These are phyloP conservation scores for Scalopus aquaticus DNA, from an alignment of 2,113 vertebrate species.

Conservation along the genomic window DNA sequence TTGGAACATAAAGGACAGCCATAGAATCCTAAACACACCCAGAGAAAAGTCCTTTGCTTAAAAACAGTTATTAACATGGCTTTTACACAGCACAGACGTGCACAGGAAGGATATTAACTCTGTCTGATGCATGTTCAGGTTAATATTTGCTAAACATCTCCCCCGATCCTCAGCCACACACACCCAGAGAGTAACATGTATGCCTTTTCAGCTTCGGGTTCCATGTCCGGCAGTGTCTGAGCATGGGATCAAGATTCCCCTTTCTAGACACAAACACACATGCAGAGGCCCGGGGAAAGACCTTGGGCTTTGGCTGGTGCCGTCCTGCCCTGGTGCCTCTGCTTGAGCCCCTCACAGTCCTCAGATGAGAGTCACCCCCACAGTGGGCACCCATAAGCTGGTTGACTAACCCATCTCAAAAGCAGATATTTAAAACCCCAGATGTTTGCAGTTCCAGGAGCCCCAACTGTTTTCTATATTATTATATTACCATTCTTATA, in stretches of 20 bases:
- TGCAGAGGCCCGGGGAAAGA: background rate
- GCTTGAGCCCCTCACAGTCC: background rate
- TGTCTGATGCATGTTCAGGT: background rate
- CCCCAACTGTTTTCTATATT: background rate
- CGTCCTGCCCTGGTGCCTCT: background rate
- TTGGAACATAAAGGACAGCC: background rate
- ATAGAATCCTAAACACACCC: background rate
- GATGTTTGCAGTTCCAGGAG: background rate
- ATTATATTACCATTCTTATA: background rate
- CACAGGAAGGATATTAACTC: background rate
- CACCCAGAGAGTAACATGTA: background rate
- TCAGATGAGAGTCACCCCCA: background rate
- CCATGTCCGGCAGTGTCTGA: background rate
- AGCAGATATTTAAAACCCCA: background rate
- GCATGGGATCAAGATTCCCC: background rate
- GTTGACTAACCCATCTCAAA: background rate
- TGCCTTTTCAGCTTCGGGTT: background rate
- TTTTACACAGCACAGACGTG: background rate
- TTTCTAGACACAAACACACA: background rate
- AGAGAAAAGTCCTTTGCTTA: background rate
- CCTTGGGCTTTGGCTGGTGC: background rate
- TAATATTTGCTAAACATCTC: background rate
- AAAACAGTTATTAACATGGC: background rate
- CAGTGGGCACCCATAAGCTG: rapidly evolving
- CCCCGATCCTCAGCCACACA: background rate